Evolutionary conservation across 2,888 invertebrate species (phyloP).

Genomic region (Dysmachus trigonus): DNA sequence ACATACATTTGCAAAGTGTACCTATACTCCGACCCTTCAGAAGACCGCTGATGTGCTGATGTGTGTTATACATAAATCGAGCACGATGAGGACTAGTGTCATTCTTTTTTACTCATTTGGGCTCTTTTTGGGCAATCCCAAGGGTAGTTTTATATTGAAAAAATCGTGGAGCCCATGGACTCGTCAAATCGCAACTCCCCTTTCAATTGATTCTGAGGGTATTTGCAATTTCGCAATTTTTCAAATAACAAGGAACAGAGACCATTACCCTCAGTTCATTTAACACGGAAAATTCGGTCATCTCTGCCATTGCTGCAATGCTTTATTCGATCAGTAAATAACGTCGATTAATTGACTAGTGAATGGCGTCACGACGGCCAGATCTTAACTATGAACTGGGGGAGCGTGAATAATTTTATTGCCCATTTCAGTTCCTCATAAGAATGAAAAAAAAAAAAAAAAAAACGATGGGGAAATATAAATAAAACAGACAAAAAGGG

Average conservation of each 20-base stretch:
- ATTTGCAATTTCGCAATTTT: slow-evolving; percentile 10
- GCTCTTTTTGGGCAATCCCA: not conserved
- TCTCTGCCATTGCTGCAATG: slow-evolving; percentile 3
- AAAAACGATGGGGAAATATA: not conserved
- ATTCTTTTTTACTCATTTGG: slow-evolving; percentile 8
- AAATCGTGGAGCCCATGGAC: not conserved
- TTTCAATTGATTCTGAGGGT: not conserved
- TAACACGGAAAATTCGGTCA: not conserved
- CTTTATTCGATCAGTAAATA: slow-evolving; percentile 32
- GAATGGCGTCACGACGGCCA: not conserved
- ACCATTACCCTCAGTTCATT: slow-evolving; percentile 30
- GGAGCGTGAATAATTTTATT: slow-evolving; percentile 19
- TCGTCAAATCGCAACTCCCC: not conserved
- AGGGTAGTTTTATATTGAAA: not conserved
- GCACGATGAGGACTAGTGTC: not conserved
- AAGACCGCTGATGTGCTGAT: not conserved
- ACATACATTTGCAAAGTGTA: slow-evolving; percentile 24
- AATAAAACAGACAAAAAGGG: not conserved
- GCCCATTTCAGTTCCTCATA: not conserved
- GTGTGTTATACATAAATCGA: not conserved
- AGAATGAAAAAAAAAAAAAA: too few relatives aligned
- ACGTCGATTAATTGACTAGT: slow-evolving; percentile 16
- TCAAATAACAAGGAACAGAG: not conserved
- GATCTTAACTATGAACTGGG: not conserved
- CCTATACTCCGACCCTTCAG: not conserved